Conservation (phyloP, 2,888 invertebrate species). For the Mesorhabditis spiculigera region DNA sequence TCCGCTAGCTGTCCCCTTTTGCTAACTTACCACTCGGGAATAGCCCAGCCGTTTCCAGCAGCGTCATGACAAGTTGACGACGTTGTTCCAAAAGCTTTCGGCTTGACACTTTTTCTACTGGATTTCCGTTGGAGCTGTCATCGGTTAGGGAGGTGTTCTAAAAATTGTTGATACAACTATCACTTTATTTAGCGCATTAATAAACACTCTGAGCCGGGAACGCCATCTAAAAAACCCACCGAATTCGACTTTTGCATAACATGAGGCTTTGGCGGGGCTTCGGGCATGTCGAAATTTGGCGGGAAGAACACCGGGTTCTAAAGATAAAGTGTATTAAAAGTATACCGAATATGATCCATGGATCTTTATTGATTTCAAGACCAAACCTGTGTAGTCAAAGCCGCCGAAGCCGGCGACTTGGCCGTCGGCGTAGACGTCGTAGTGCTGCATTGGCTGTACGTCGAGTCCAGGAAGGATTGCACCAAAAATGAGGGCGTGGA, state of each 20-base stretch:
- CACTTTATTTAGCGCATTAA: not conserved
- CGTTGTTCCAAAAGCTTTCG: constrained; percentile 85
- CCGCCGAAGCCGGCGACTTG: constrained; percentile 5
- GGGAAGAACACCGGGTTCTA: not conserved
- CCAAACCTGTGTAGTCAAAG: not conserved
- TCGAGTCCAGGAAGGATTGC: not conserved
- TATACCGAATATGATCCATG: not conserved
- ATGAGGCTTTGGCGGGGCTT: not conserved
- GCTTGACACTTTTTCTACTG: constrained; percentile 31
- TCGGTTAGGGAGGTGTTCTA: not conserved
- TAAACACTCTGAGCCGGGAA: too few relatives aligned
- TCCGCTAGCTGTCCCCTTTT: not conserved
- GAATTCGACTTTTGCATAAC: constrained; percentile 6
- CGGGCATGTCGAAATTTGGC: constrained; percentile 8
- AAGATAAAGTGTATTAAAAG: not conserved
- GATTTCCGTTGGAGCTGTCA: constrained; percentile 10
- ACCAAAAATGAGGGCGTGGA: not conserved
- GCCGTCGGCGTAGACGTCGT: not conserved
- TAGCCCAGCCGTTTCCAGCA: constrained; percentile 85
- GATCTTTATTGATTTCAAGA: too few relatives aligned
- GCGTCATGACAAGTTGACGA: constrained; percentile 84
- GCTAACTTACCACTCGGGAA: constrained; percentile 79
- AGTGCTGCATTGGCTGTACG: not conserved
- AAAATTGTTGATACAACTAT: not conserved
- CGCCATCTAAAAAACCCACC: not conserved